phyloP scores from a whole-genome alignment of 2,797 vertebrate genomes.

The Megaceryle alcyon region DNA sequence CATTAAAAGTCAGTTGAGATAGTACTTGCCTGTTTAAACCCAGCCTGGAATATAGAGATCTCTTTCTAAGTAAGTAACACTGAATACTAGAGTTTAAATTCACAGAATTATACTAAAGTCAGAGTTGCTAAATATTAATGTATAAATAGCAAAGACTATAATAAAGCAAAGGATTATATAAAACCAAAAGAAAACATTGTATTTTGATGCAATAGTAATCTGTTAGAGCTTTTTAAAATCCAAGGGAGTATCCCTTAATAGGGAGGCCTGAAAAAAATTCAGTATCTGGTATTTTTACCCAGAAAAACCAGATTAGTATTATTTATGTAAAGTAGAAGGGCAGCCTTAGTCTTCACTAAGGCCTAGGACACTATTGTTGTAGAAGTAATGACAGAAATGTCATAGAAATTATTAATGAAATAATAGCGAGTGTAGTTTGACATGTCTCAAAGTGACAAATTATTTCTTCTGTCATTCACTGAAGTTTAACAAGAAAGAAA shows the following conservation, averaged over 20 bases:
- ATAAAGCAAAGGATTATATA: neutral
- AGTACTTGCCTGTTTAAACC: neutral
- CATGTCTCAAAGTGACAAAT: neutral
- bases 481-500: neutral
- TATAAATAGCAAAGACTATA: neutral
- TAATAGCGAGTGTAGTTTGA: neutral
- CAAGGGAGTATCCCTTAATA: neutral
- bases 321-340: neutral
- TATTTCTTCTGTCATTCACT: conserved; percentile 26
- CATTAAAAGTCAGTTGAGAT: neutral
- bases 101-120: neutral
- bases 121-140: neutral
- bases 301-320: neutral
- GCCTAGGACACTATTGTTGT: neutral
- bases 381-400: neutral
- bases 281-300: neutral
- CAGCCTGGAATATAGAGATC: neutral
- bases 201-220: neutral
- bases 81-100: neutral
- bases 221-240: neutral
- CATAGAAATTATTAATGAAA: neutral
- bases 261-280: neutral
- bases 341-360: neutral
- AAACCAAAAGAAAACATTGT: neutral
- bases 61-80: neutral